phyloP scores from a whole-genome alignment of 92 coral and sea anemone species.

The Paramuricea clavata region DNA sequence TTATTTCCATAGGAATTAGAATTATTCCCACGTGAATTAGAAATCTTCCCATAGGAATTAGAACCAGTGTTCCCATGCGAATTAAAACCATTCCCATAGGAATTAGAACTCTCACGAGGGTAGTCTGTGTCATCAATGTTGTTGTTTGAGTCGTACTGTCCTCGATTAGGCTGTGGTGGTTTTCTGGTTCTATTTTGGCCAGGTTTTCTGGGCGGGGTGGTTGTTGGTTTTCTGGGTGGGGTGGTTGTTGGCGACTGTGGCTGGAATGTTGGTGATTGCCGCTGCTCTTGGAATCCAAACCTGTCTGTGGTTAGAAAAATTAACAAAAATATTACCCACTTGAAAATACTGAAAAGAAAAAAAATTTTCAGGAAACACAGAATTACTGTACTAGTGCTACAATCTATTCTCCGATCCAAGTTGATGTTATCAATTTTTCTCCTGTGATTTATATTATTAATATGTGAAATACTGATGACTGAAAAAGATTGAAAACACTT shows the following conservation, averaged over 20 bases:
- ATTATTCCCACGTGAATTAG: neutral
- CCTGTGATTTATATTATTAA: no score
- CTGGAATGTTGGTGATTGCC: neutral
- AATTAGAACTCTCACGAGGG: neutral
- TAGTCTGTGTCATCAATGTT: neutral
- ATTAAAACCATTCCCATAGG: neutral
- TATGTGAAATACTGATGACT: no score
- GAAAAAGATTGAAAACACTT: neutral
- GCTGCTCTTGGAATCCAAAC: neutral
- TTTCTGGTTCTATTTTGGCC: neutral
- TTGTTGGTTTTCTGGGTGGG: conserved; percentile 11
- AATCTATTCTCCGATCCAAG: no score
- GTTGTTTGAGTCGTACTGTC: neutral
- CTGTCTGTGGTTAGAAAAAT: conserved; percentile 18
- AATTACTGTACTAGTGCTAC: no score
- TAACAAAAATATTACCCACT: neutral
- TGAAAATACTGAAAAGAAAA: neutral
- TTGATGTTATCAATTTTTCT: no score
- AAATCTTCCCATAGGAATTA: neutral
- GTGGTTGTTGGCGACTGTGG: conserved; percentile 26
- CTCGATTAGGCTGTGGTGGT: neutral
- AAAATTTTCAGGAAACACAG: no score
- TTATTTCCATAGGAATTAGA: neutral
- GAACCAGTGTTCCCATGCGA: neutral
- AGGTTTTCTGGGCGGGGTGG: no score